phyloP scores from a whole-genome alignment of 2,888 invertebrate genomes.

The Cheiracanthium punctorium region DNA sequence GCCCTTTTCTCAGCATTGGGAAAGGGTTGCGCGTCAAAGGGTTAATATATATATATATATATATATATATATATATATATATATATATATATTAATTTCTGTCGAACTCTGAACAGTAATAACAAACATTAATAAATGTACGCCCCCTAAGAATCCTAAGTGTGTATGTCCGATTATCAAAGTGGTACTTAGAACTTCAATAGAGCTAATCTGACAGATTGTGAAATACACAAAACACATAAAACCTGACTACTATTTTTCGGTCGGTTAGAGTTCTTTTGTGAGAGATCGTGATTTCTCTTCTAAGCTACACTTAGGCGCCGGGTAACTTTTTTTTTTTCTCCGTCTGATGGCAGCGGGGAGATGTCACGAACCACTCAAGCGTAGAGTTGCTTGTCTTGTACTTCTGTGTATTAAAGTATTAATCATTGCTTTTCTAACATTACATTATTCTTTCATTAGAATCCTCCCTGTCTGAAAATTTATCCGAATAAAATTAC shows the following conservation, averaged over 20 bases:
- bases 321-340: neutral
- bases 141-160: too few relatives aligned
- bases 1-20: too few relatives aligned
- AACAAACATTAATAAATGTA: too few relatives aligned
- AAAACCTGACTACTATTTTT: neutral
- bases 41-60: too few relatives aligned
- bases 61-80: too few relatives aligned
- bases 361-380: conserved; percentile 1
- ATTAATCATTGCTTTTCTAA: too few relatives aligned
- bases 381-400: neutral
- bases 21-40: too few relatives aligned
- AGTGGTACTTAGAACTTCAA: neutral
- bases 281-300: neutral
- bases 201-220: neutral
- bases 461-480: too few relatives aligned
- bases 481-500: too few relatives aligned
- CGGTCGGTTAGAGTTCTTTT: neutral
- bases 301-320: neutral
- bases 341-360: neutral
- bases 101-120: too few relatives aligned
- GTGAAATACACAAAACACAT: neutral
- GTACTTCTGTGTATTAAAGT: neutral
- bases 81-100: too few relatives aligned
- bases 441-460: too few relatives aligned
- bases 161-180: neutral